These are phyloP conservation scores for Clarias batrachus DNA, from an alignment of 2,113 vertebrate species.

Conservation along the genomic window DNA sequence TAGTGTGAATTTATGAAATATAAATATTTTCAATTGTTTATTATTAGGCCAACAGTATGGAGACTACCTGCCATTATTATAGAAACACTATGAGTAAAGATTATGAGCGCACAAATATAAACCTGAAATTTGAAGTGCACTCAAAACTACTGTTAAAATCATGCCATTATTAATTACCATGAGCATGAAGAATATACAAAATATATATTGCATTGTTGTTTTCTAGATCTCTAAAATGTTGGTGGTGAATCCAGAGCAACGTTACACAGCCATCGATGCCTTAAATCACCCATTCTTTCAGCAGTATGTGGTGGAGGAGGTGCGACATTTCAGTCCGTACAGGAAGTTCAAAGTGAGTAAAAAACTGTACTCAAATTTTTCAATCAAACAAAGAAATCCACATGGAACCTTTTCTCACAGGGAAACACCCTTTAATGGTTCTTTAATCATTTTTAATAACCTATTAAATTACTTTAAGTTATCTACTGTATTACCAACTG, in stretches of 20 bases:
- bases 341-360: conserved; percentile 87
- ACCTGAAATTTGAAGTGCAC: background rate
- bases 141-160: background rate
- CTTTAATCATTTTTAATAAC: background rate
- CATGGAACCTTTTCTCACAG: background rate
- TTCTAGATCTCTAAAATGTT: conserved; percentile 87
- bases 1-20: background rate
- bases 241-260: conserved; percentile 81
- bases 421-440: background rate
- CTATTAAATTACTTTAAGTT: background rate
- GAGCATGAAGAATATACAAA: background rate
- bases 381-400: background rate
- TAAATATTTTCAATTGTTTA: background rate
- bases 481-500: background rate
- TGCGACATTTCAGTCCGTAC: conserved; percentile 90
- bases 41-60: background rate
- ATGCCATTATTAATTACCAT: background rate
- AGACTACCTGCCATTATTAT: background rate
- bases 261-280: conserved; percentile 81
- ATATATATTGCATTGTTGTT: background rate
- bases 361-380: background rate
- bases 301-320: conserved; percentile 88
- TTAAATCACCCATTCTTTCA: conserved; percentile 95
- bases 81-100: background rate
- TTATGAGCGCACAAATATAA: background rate